Conservation (phyloP, 2,888 invertebrate species). For the Hanleya hanleyi region DNA sequence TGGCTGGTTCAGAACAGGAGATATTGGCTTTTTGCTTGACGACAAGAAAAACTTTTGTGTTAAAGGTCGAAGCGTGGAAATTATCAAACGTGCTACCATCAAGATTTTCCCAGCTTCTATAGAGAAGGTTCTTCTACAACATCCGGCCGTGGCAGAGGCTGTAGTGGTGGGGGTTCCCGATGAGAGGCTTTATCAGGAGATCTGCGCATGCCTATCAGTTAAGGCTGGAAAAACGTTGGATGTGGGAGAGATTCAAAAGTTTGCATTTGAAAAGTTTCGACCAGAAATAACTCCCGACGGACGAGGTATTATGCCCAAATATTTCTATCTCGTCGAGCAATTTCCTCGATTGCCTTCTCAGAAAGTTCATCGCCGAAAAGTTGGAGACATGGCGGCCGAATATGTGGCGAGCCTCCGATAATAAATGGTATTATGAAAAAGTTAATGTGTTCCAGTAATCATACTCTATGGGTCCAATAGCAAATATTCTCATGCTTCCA, state of each 20-base stretch:
- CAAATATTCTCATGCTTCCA: no score
- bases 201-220: neutral
- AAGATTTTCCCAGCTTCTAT: conserved; percentile 8
- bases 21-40: neutral
- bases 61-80: neutral
- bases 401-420: no score
- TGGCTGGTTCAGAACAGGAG: neutral
- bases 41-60: neutral
- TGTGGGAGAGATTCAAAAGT: neutral
- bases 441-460: no score
- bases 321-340: neutral
- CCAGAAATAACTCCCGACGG: neutral
- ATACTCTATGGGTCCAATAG: no score
- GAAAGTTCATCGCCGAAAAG: conserved; percentile 8
- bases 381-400: neutral
- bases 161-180: conserved; percentile 8
- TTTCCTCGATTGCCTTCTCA: neutral
- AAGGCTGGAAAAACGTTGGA: neutral
- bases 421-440: no score
- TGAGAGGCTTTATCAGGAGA: conserved; percentile 3
- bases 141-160: neutral
- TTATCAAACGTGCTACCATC: neutral
- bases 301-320: neutral
- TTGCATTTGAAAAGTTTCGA: neutral
- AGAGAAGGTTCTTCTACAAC: neutral